Base-by-base conservation (phyloP, 2,113 vertebrate species). In the Tachysurus fulvidraco region DNA sequence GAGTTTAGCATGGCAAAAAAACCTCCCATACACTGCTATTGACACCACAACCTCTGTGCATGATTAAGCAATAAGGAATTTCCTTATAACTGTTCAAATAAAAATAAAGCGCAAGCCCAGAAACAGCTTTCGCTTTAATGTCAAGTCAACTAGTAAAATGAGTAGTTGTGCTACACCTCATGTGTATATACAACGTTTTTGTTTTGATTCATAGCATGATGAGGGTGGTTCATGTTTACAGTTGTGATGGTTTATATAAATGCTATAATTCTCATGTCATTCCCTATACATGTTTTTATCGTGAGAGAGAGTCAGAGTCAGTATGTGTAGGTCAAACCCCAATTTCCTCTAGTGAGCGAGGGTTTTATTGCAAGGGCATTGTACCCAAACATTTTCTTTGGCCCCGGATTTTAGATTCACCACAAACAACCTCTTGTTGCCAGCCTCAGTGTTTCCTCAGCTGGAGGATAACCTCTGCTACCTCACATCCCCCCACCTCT, bases 361-460 rank as follows among this genome's bases (percentile, higher is more conserved):
- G 86, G 13, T 83, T 90, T 91, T 91, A 89, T 93, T 93, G 92
- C 71, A 91, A 88, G 88, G 83, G 81, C 86, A 44, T 91, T 92
- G 90, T 91, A 88, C 89, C 86, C 90, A 92, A 94, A 94, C 92
- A 92, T 94, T 94, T 93, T 92, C 87, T 86, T 94, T 94, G 93
- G 93, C 93, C 59, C 73, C 59, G 30, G 88, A 89, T 83, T 85
- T 78, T 86, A 90, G 89, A 91, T 93, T 89, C 73, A 91, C 91
- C 91, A 88, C 90, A 88, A 87, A 90, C 83, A 86, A 83, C 62
- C 84, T 17, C 30, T 83, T 62, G 50, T 80, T 85, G 91, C 91
- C 91, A 92, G 87, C 86, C 36, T 83, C 81, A 10, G 83, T 94
- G 91, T 93, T 93, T 93, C 92, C 92, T 94, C 93, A 94, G 93